Base-by-base conservation (phyloP, 1,140 invertebrate species). In the Tetragonula clypearis region DNA sequence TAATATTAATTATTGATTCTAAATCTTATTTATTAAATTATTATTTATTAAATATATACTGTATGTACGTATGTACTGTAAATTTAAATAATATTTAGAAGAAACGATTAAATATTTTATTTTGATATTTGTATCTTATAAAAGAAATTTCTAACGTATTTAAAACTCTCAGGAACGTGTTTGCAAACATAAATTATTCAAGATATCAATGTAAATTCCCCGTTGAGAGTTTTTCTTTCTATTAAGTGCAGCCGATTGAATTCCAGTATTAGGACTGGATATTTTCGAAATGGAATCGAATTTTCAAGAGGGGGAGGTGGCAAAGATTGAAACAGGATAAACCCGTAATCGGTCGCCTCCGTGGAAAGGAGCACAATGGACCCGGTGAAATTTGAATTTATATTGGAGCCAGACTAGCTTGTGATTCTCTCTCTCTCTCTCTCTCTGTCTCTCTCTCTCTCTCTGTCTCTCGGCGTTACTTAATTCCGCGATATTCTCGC, bases 351-450 rank as follows among this genome's bases (percentile, higher is more conserved):
- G 65, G 30, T n/a, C 66, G 66, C n/a, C 35, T 68, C 62, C 23
- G 81, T n/a, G 55, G 41, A 30, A 79, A 79, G 66, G 56, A 58
- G 76, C 53, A 84, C 82, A 84, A 84, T 71, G 82, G 66, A 23
- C 30, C 26, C 73, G 58, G 56, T 12, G 66, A 79, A 84, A 84
- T 84, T 84, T 84, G 82, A 84, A 84, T 84, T 79, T 84, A 84
- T 84, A 84, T 84, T 84, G 82, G 66, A 79, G 66, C 41, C 76
- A 49, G 35, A 41, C 8, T 21, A 41, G 26, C 6, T 12, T 30
- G 21, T 35, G 66, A 71, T 53, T 83, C 75, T 79, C 82, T 30
- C 35, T 35, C 35, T 35, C 35, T 35, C 35, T 35, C 35, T 35
- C 30, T 35, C 30, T 35, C 30, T 35, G 1, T 35, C 30, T 35